phyloP scores from a whole-genome alignment of 2,113 vertebrate species.

The Prunella himalayana region DNA sequence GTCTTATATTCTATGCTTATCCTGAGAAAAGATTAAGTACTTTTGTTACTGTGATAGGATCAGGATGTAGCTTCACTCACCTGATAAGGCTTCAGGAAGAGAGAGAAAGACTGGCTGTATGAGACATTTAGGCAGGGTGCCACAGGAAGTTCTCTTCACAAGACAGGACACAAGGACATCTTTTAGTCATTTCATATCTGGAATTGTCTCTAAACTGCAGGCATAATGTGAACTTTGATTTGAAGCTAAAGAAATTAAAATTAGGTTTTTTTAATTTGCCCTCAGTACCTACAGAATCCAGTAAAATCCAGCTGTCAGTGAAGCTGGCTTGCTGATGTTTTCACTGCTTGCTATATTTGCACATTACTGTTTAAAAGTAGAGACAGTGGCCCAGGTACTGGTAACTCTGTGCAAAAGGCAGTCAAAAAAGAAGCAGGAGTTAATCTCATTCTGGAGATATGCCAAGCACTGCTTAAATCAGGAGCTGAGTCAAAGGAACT shows the following conservation, averaged over 20 bases:
- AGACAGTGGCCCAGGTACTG: not conserved
- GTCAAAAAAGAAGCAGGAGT: conserved; percentile 1
- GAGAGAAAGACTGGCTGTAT: not conserved
- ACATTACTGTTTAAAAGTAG: not conserved
- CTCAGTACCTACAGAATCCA: not conserved
- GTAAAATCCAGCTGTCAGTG: not conserved
- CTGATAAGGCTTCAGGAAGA: not conserved
- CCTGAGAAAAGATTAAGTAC: not conserved
- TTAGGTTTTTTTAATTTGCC: not conserved
- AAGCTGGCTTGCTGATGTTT: not conserved
- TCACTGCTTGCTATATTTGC: not conserved
- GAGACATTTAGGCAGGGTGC: not conserved
- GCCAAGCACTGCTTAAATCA: conserved; percentile 35
- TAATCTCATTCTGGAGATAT: conserved; percentile 27
- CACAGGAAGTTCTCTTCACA: not conserved
- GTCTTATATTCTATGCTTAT: not conserved
- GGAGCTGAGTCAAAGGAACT: conserved; percentile 39
- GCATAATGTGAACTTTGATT: not conserved
- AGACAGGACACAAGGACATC: not conserved
- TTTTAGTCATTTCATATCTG: not conserved
- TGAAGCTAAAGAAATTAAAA: not conserved
- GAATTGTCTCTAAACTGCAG: not conserved
- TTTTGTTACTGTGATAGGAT: not conserved
- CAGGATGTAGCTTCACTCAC: not conserved
- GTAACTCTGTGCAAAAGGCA: not conserved